Percentiles rank a stretch among this genome's conserved stretches.
phyloP scores from a whole-genome alignment of 2,797 vertebrate species.

The Chelmon rostratus region DNA sequence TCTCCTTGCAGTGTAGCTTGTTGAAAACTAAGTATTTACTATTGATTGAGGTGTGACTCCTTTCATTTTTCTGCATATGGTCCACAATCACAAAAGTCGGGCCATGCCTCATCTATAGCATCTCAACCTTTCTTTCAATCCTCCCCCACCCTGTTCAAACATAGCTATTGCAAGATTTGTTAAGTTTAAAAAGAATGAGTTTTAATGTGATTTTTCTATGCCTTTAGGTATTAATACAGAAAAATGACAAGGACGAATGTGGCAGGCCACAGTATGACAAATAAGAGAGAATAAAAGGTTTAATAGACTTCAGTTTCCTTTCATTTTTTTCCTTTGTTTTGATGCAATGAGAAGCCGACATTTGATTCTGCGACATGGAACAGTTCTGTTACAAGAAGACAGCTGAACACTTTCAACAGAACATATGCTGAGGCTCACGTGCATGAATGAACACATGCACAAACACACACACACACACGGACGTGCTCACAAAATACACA shows the following conservation, averaged over 20 bases:
- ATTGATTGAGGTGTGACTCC: too few species aligned
- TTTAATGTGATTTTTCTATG: neutral
- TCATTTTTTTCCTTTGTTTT: conserved; percentile 32
- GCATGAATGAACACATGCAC: conserved; percentile 62
- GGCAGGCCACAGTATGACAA: neutral
- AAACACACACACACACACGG: conserved; percentile 38
- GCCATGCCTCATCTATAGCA: neutral
- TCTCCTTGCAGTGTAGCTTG: too few species aligned
- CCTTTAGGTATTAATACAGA: conserved; percentile 5
- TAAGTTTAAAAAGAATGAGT: conserved; percentile 6
- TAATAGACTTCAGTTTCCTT: conserved; percentile 9
- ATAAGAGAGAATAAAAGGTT: conserved; percentile 29
- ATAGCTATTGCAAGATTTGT: neutral
- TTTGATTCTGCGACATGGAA: conserved; percentile 54
- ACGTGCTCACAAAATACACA: conserved; percentile 45
- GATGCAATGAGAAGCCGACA: conserved; percentile 26
- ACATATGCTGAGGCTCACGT: conserved; percentile 75
- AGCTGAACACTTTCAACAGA: conserved; percentile 74
- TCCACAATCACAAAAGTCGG: neutral
- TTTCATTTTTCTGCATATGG: too few species aligned
- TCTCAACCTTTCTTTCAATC: neutral
- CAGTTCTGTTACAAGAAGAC: conserved; percentile 62
- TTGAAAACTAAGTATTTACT: too few species aligned
- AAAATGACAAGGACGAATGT: conserved; percentile 7
- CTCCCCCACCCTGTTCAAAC: neutral